phyloP scores from a whole-genome alignment of 2,888 invertebrate genomes.

The Ischnus inquisitorius region DNA sequence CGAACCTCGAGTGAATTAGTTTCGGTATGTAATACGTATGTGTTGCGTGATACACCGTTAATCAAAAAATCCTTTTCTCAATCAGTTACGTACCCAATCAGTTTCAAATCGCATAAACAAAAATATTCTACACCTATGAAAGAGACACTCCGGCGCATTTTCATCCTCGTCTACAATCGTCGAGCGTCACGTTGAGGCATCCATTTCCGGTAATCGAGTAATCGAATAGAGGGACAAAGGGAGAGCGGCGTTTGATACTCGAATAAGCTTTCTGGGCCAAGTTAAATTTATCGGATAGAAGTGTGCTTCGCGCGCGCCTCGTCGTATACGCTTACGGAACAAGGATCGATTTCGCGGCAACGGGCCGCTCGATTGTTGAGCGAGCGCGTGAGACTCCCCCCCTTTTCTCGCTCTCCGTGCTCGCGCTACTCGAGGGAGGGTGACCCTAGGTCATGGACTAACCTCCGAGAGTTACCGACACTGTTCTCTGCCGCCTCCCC shows the following conservation, averaged over 20 bases:
- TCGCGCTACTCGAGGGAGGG: constrained; percentile 24
- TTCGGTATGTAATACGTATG: too few species aligned
- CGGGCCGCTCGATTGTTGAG: constrained; percentile 62
- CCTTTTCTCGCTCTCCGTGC: too few species aligned
- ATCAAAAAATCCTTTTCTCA: too few species aligned
- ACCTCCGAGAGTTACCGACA: constrained; percentile 41
- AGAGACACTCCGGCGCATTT: too few species aligned
- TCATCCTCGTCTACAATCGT: not conserved
- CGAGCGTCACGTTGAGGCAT: not conserved
- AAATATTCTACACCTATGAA: too few species aligned
- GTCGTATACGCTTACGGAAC: constrained; percentile 55
- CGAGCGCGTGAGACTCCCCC: constrained; percentile 37
- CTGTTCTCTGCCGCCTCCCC: not conserved
- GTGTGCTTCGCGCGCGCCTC: constrained; percentile 53
- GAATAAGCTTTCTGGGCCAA: constrained; percentile 66
- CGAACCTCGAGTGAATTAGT: too few species aligned
- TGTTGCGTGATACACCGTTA: too few species aligned
- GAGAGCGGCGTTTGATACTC: constrained; percentile 26
- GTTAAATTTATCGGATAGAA: constrained; percentile 69
- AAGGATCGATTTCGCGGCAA: constrained; percentile 64
- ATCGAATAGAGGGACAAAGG: constrained; percentile 13
- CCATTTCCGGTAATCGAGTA: constrained; percentile 28
- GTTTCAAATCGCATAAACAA: too few species aligned
- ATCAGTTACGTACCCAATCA: too few species aligned
- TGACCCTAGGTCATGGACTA: constrained; percentile 68